These are phyloP conservation scores for Clitarchus hookeri DNA, from an alignment of 2,888 invertebrate species.

Conservation along the genomic window DNA sequence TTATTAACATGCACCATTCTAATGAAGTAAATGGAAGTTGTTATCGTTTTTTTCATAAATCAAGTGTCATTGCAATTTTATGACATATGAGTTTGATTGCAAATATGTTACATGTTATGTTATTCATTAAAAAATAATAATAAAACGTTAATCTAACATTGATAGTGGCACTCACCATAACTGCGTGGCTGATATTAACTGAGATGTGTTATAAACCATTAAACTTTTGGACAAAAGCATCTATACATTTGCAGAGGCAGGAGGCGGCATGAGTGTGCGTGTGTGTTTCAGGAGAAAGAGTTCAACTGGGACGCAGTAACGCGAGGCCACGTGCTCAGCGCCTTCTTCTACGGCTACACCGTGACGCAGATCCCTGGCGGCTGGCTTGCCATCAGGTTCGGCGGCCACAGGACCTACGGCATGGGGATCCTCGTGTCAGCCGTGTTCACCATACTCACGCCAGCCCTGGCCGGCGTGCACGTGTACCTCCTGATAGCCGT, in stretches of 20 bases:
- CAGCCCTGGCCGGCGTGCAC: conserved; percentile 73
- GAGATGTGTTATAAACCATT: too few relatives aligned
- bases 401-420: conserved; percentile 76
- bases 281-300: conserved; percentile 61
- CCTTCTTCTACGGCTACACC: conserved; percentile 90
- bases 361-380: conserved; percentile 81
- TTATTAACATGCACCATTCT: too few relatives aligned
- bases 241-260: neutral
- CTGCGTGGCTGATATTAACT: too few relatives aligned
- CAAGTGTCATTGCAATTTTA: too few relatives aligned
- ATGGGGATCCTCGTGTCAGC: conserved; percentile 79
- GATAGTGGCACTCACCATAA: too few relatives aligned
- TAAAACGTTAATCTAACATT: too few relatives aligned
- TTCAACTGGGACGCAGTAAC: conserved; percentile 80
- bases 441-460: conserved; percentile 78
- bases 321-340: conserved; percentile 78
- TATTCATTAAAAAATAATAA: too few relatives aligned
- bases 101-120: too few relatives aligned
- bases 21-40: too few relatives aligned
- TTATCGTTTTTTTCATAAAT: too few relatives aligned
- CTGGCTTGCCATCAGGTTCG: conserved; percentile 79
- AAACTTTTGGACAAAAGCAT: too few relatives aligned
- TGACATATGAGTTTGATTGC: too few relatives aligned
- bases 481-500: conserved; percentile 71
- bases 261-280: neutral